These are phyloP conservation scores for Barnardius zonarius DNA, from an alignment of 2,113 vertebrate species.

Conservation along the genomic window DNA sequence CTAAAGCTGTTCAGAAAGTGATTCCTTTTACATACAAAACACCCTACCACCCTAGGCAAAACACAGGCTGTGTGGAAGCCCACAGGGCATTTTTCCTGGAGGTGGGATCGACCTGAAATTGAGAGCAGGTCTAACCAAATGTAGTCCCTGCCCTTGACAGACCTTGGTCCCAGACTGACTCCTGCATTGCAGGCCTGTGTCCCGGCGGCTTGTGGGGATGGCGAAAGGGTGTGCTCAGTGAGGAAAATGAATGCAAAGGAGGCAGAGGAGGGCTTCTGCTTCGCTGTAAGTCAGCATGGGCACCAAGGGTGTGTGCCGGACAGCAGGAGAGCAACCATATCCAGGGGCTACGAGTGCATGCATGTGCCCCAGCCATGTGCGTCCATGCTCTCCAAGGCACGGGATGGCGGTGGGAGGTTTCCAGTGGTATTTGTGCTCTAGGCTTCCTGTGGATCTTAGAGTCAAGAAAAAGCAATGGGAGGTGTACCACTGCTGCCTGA, in stretches of 20 bases:
- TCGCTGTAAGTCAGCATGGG: neutral
- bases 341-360: no score
- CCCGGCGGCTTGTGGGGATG: fast-evolving
- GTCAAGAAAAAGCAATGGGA: neutral
- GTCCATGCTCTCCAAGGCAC: neutral
- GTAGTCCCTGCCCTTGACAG: neutral
- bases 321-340: fast-evolving
- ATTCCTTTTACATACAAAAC: neutral
- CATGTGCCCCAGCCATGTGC: fast-evolving
- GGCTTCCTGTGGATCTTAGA: neutral
- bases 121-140: neutral
- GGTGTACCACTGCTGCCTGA: fast-evolving
- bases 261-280: neutral
- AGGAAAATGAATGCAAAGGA: neutral
- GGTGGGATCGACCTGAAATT: neutral
- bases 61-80: neutral
- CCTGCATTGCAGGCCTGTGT: fast-evolving
- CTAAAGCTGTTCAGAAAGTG: neutral
- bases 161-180: fast-evolving
- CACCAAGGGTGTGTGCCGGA: neutral
- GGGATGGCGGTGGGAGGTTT: neutral
- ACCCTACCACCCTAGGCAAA: neutral
- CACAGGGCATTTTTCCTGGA: neutral
- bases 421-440: neutral
- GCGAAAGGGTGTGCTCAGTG: neutral